These are phyloP conservation scores for Todus mexicanus DNA, from an alignment of 2,797 vertebrate species.

Conservation along the genomic window DNA sequence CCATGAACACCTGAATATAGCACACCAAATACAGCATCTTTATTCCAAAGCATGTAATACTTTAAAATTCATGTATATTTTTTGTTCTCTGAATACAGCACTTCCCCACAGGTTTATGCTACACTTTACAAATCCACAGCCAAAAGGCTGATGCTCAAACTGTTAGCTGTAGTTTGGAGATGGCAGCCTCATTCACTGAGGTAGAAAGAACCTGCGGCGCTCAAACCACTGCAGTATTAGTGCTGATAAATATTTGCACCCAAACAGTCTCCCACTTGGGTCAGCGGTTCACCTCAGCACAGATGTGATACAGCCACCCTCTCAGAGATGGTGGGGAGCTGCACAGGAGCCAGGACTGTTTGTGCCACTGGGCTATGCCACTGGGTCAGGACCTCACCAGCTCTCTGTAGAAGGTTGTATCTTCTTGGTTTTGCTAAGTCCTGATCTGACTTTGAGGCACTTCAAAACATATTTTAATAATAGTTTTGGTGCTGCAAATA, in stretches of 20 bases:
- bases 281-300: background rate
- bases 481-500: background rate
- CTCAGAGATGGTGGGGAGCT: background rate
- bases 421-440: background rate
- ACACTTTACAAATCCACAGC: background rate
- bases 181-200: background rate
- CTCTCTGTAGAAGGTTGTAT: background rate
- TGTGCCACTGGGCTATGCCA: no score
- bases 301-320: fast-evolving
- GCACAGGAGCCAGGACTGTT: background rate
- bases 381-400: background rate
- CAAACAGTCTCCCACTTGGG: background rate
- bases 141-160: background rate
- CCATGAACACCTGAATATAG: background rate
- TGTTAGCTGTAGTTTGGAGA: background rate
- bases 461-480: background rate
- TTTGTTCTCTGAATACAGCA: background rate
- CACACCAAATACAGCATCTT: background rate
- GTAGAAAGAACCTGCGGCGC: background rate
- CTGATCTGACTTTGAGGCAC: background rate
- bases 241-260: background rate
- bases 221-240: background rate
- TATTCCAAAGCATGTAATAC: background rate
- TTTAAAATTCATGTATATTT: background rate
- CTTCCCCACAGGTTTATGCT: background rate